Conservation (phyloP, 2,888 invertebrate genomes). For the Eucera pruinosa region DNA sequence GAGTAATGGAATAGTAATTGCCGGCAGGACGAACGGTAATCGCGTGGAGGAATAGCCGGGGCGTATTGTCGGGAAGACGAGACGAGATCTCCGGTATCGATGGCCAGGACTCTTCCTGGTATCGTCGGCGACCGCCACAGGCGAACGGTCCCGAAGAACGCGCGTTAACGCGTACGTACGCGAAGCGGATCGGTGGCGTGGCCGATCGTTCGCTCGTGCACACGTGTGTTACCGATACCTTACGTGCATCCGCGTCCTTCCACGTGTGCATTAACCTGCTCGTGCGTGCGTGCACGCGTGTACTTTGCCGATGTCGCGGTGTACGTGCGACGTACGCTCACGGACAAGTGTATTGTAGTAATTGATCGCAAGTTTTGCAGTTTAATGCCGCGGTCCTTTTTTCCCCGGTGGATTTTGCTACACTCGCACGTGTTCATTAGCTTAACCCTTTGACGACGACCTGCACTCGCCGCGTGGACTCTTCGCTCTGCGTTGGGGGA, state of each 20-base stretch:
- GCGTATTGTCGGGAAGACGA: slow-evolving; percentile 61
- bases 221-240: slow-evolving; percentile 56
- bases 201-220: slow-evolving; percentile 41
- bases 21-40: slow-evolving; percentile 53
- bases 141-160: slow-evolving; percentile 57
- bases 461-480: no score
- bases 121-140: slow-evolving; percentile 57
- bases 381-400: background rate
- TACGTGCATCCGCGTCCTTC: slow-evolving; percentile 50
- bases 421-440: slow-evolving; percentile 18
- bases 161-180: slow-evolving; percentile 67
- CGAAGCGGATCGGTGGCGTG: slow-evolving; percentile 50
- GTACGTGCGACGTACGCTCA: background rate
- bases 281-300: slow-evolving; percentile 27
- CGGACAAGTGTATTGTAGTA: no score
- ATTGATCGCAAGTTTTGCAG: no score
- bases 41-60: slow-evolving; percentile 41
- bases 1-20: slow-evolving; percentile 55
- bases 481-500: no score
- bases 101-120: slow-evolving; percentile 67
- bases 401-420: no score
- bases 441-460: slow-evolving; percentile 14
- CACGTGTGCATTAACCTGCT: slow-evolving; percentile 41
- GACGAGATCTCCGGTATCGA: slow-evolving; percentile 65
- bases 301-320: background rate